phyloP scores from a whole-genome alignment of 2,113 vertebrate species.

The Struthidea cinerea region DNA sequence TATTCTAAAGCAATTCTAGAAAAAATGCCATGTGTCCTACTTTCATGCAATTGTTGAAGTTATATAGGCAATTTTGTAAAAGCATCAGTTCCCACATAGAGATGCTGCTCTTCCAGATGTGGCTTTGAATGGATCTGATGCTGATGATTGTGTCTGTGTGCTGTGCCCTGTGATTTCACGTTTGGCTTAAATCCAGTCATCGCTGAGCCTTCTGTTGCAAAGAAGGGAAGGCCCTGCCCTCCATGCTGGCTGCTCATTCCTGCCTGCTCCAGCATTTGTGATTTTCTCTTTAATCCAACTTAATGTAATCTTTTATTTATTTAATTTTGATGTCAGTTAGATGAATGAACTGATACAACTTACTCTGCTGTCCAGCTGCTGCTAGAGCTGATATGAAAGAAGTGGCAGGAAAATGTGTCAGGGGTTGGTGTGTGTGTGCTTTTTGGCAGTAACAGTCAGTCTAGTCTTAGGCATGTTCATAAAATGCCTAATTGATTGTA shows the following conservation, averaged over 20 bases:
- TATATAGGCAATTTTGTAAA: neutral
- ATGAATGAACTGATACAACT: neutral
- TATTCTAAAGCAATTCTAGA: neutral
- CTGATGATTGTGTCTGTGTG: neutral
- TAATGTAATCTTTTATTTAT: slow-evolving; percentile 23
- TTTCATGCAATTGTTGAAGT: neutral
- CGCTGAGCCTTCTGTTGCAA: neutral
- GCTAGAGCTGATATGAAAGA: neutral
- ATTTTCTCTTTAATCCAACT: slow-evolving; percentile 25
- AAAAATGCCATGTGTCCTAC: neutral
- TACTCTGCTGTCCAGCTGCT: neutral
- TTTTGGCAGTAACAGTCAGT: neutral
- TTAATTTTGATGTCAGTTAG: neutral
- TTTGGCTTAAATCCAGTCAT: neutral
- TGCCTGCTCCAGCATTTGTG: neutral
- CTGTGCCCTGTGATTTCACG: neutral
- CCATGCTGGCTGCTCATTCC: neutral
- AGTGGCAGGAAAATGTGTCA: neutral
- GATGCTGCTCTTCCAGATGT: neutral
- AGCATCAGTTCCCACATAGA: neutral
- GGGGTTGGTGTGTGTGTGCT: neutral
- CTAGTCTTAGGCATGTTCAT: neutral
- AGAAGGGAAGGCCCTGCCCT: neutral
- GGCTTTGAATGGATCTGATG: neutral
- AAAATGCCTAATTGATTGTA: neutral